Base-by-base conservation (phyloP, 1,140 invertebrate genomes). In the Drosophila prosaltans region DNA sequence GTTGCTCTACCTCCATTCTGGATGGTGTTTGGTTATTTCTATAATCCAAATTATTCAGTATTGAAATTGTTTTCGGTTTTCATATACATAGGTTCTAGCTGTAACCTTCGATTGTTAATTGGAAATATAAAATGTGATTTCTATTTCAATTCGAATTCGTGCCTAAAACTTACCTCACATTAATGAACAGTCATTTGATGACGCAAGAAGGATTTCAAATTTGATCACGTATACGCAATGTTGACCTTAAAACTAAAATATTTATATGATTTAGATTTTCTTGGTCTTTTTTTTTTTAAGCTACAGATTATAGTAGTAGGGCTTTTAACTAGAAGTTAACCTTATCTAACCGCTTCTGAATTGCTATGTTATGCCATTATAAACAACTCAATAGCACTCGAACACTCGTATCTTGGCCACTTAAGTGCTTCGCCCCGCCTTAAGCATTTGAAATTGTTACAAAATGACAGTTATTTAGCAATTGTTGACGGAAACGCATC, bases 381-480 rank as follows among this genome's bases (percentile, higher is more conserved):
- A 51, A 51, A 51, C 21, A 51, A 51, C 45, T 51, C 45, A 51
- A 51, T 51, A 26, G 45, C 16, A 1, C 45, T 26, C 2, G 16
- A 55, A 30, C 36, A 36, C 32, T 36, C 0, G 8, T 36, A 59
- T 59, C 57, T 59, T 59, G 57, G 57, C 30, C 57, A 59, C 10
- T 58, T 58, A 58, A 58, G 57, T 59, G 30, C 30, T 32, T 21
- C 21, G 57, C 21, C 36, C 32, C 57, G 57, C 57, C 57, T 30
- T 59, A 39, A 21, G 0, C 8, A 51, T 24, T 51, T 39, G 16
- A 32, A 59, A 59, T 59, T 59, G 57, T 39, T 59, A 39, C 32
- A n/a, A 70, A 65, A 65, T 70, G 58, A 65, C 40, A 65, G 68
- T 65, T 30, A 54, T 48, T 70, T 64, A 61, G 45, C 26, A 40